These are phyloP conservation scores for Erpobdella octoculata DNA, from an alignment of 2,888 invertebrate genomes.

Conservation along the genomic window DNA sequence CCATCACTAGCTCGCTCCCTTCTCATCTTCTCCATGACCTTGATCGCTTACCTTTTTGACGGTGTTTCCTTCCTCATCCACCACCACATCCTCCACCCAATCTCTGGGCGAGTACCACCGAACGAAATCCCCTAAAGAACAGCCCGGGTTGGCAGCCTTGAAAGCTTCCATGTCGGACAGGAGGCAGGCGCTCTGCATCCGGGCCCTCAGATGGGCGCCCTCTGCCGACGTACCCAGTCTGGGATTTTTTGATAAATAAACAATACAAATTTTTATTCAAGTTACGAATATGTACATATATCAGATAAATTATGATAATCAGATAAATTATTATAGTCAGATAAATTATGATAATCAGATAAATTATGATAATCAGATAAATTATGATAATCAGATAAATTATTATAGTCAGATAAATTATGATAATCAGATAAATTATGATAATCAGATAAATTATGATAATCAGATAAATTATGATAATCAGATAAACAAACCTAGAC, in stretches of 20 bases:
- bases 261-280: too few relatives aligned
- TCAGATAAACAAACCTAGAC: constrained; percentile 55
- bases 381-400: not conserved
- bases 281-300: too few relatives aligned
- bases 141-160: constrained; percentile 91
- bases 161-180: constrained; percentile 97
- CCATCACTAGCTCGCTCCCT: not conserved
- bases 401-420: not conserved
- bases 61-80: not conserved
- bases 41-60: not conserved
- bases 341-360: too few relatives aligned
- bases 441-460: not conserved
- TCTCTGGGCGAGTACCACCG: constrained; percentile 96
- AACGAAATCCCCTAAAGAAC: constrained; percentile 85
- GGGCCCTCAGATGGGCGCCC: constrained; percentile 74
- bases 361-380: too few relatives aligned
- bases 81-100: constrained; percentile 60
- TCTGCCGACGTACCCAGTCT: constrained; percentile 75
- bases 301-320: too few relatives aligned
- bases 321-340: too few relatives aligned
- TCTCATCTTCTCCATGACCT: not conserved
- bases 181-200: constrained; percentile 88
- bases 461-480: not conserved
- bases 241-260: not conserved
- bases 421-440: constrained; percentile 7